Percentiles rank a stretch among this genome's conserved stretches.
Evolutionary conservation across 2,797 vertebrate species (phyloP).

Genomic region (Fistularia commersonii): DNA sequence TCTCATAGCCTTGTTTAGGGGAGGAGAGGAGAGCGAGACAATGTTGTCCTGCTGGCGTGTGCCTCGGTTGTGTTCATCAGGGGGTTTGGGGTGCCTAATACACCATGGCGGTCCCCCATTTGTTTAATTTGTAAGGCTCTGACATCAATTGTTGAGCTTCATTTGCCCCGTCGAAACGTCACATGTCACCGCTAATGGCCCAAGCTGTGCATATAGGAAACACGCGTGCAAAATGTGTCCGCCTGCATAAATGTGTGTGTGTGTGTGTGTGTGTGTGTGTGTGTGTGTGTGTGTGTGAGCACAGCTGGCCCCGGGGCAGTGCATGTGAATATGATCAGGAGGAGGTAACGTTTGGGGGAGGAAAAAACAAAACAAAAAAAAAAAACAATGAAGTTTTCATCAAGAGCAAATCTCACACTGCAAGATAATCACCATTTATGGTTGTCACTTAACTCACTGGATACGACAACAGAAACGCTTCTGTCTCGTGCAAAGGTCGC

Average conservation of each 20-base stretch:
- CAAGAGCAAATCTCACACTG: conserved; percentile 1
- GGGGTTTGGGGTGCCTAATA: conserved; percentile 78
- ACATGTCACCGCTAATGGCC: conserved; percentile 80
- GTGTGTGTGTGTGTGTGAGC: conserved; percentile 2
- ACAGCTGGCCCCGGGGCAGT: conserved; percentile 1
- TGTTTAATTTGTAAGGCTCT: conserved; percentile 84
- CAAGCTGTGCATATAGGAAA: conserved; percentile 59
- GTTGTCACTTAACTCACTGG: too few species aligned
- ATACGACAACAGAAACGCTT: too few species aligned
- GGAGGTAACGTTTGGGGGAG: background rate
- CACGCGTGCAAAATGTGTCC: conserved; percentile 36
- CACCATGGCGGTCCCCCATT: conserved; percentile 79
- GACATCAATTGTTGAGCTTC: conserved; percentile 85
- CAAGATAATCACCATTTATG: background rate
- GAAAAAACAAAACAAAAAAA: conserved; percentile 8
- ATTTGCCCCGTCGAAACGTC: conserved; percentile 79
- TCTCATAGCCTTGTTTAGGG: conserved; percentile 41
- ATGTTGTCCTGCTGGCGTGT: conserved; percentile 74
- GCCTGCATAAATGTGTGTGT: conserved; percentile 18
- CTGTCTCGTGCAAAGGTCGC: too few species aligned
- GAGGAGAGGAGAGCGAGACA: conserved; percentile 50
- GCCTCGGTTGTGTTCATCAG: conserved; percentile 72
- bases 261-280: conserved; percentile 24
- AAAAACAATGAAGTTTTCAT: conserved; percentile 17
- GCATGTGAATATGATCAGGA: conserved; percentile 10